Base-by-base conservation (phyloP, 1,140 invertebrate species). In the Temnothorax curvispinosus region DNA sequence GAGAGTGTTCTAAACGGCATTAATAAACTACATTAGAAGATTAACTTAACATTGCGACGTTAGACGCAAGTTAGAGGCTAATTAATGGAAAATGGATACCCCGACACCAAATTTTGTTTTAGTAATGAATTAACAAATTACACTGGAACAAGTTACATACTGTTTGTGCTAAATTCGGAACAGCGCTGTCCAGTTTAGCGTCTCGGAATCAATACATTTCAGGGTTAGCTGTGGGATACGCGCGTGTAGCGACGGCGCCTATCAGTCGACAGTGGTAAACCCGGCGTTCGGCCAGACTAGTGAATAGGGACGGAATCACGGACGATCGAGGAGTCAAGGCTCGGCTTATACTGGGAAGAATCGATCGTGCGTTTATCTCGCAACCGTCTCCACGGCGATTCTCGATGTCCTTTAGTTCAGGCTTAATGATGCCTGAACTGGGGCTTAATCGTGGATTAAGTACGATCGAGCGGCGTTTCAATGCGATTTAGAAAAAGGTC, bases 371-470 rank as follows among this genome's bases (percentile, higher is more conserved):
- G 90, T 93, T 92, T 92, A 91, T 92, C 91, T 94, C 82, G 54
- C 38, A 69, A 82, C 76, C 88, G 92, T 92, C 90, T 90, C 90
- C 88, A 89, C 90, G 89, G 85, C 90, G 91, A 90, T 92, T 94
- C 93, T 92, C 93, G 91, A 86, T 93, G 92, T 93, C 93, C 94
- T 94, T 95, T 94, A 92, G 92, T 93, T 91, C 91, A 56, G 89
- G 91, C 91, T 94, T 95, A 95, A 94, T 94, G 93, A 93, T 90
- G 92, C 94, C 91, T 93, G 92, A 93, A 94, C 86, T 90, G 88
- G 86, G 88, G 91, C 94, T 94, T 94, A 94, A 95, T 95, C 93
- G 89, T 87, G 92, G 93, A 94, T 95, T 94, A 95, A 92, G 81
- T 82, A 90, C 90, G 90, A 89, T 89, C 89, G 91, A 90, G 64